phyloP scores from a whole-genome alignment of 2,113 vertebrate species.

The Pteruthius melanotis region DNA sequence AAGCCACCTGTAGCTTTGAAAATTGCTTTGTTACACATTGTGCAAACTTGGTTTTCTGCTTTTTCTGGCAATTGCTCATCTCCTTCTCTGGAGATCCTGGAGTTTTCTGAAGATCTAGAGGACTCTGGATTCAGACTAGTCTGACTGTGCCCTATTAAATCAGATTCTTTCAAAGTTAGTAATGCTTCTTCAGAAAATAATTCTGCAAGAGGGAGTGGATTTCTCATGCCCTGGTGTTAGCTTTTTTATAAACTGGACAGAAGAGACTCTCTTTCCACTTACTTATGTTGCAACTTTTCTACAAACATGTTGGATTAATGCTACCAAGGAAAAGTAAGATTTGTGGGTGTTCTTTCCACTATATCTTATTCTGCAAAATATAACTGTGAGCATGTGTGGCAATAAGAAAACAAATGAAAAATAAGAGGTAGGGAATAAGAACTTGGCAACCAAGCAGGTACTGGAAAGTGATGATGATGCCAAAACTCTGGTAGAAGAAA shows the following conservation, averaged over 20 bases:
- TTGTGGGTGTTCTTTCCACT: background rate
- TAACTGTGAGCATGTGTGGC: rapidly evolving
- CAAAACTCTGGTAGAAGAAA: background rate
- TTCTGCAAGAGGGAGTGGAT: background rate
- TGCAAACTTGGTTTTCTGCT: background rate
- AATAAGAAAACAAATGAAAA: background rate
- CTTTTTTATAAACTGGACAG: background rate
- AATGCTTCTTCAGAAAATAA: background rate
- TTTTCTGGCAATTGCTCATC: background rate
- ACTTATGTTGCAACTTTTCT: background rate
- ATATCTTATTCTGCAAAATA: background rate
- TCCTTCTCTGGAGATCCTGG: background rate
- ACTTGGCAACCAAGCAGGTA: background rate
- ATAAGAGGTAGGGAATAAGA: background rate
- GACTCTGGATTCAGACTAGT: background rate
- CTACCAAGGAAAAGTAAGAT: background rate
- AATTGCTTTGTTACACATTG: background rate
- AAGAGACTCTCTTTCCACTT: background rate
- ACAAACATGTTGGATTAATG: background rate
- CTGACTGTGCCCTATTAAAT: background rate
- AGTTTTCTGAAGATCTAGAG: background rate
- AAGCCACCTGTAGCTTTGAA: background rate
- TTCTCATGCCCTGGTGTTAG: background rate
- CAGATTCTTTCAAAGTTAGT: background rate
- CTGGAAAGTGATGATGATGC: background rate